These are phyloP conservation scores for Zaprionus lachaisei DNA, from an alignment of 1,140 invertebrate genomes.

Conservation along the genomic window DNA sequence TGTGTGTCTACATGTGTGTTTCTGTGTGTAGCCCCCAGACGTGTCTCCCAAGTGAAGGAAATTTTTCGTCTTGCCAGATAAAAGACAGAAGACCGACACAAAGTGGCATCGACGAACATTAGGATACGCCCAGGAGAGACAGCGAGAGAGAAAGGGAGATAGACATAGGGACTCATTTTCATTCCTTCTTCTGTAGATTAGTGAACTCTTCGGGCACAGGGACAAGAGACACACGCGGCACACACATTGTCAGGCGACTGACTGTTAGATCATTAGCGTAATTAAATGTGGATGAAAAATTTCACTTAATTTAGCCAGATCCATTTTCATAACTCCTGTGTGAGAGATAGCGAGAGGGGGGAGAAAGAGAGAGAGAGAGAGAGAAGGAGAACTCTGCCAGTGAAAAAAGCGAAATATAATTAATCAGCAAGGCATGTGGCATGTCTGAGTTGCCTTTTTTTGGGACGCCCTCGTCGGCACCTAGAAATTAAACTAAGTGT, in stretches of 20 bases:
- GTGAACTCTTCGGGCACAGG: conserved; percentile 36
- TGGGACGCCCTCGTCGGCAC: conserved; percentile 63
- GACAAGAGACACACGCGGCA: not conserved
- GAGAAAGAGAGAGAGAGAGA: not conserved
- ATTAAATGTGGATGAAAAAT: conserved; percentile 81
- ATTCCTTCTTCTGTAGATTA: conserved; percentile 9
- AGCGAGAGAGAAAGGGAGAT: conserved; percentile 16
- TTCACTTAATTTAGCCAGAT: conserved; percentile 67
- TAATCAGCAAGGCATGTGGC: conserved; percentile 78
- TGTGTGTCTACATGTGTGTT: not conserved
- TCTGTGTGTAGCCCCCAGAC: not conserved
- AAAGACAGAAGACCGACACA: conserved; percentile 46
- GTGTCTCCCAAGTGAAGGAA: conserved; percentile 41
- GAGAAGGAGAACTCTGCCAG: not conserved
- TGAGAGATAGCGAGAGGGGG: not conserved
- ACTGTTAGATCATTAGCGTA: conserved; percentile 73
- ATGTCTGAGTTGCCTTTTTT: conserved; percentile 35
- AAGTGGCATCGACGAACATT: conserved; percentile 23
- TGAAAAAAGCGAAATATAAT: conserved; percentile 63
- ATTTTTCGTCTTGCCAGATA: conserved; percentile 54
- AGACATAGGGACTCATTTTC: not conserved
- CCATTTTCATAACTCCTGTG: conserved; percentile 65
- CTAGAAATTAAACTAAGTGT: conserved; percentile 81
- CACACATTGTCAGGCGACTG: conserved; percentile 33
- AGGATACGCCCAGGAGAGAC: conserved; percentile 22